A percentile compares a stretch with the other conserved stretches of the same genome.
Conservation (phyloP, 2,888 invertebrate genomes). For the Dermolepida albohirtum region DNA sequence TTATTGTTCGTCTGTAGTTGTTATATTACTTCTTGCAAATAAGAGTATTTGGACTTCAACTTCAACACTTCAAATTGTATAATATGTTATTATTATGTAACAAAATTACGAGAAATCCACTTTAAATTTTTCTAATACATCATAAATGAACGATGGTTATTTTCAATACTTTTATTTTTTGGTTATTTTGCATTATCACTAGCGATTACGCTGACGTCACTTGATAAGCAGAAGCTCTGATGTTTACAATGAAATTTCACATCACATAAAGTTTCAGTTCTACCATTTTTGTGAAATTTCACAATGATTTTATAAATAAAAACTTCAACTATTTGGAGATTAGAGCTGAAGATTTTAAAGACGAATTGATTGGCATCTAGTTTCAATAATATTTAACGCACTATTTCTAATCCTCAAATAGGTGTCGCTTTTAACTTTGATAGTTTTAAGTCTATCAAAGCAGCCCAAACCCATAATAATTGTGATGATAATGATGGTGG, state of each 20-base stretch:
- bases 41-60: no score
- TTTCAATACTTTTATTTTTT: conserved; percentile 26
- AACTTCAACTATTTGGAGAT: conserved; percentile 2
- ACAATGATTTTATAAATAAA: conserved; percentile 5
- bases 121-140: conserved; percentile 12
- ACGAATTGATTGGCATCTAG: no score
- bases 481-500: no score
- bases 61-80: no score
- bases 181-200: conserved; percentile 35
- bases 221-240: conserved; percentile 57
- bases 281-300: conserved; percentile 13
- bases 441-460: no score
- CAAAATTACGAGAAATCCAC: conserved; percentile 1
- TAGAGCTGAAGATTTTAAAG: conserved; percentile 9
- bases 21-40: no score
- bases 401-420: no score
- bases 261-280: conserved; percentile 1
- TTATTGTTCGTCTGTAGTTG: no score
- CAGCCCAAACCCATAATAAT: no score
- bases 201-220: conserved; percentile 37
- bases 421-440: no score
- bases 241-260: conserved; percentile 1
- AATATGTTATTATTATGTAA: not conserved
- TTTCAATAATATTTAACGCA: no score
- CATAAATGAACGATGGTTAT: conserved; percentile 34